Conservation (phyloP, 2,113 vertebrate species). For the Puma concolor region DNA sequence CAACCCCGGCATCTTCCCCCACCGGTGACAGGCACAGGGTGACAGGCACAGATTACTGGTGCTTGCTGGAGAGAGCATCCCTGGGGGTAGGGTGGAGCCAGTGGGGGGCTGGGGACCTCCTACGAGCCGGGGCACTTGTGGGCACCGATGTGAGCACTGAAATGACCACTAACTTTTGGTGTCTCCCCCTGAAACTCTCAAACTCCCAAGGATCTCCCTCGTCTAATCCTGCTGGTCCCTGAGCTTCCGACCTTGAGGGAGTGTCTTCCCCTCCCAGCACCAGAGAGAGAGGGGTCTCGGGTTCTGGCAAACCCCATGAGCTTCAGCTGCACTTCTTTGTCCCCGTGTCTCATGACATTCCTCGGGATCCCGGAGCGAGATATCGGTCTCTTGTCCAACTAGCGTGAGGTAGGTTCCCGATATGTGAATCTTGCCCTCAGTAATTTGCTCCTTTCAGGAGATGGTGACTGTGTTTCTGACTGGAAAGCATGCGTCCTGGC, state of each 20-base stretch:
- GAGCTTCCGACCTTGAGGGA: background rate
- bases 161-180: background rate
- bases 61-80: background rate
- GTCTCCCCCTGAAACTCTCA: background rate
- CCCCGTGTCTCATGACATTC: background rate
- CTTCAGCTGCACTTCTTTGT: background rate
- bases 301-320: background rate
- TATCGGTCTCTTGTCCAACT: background rate
- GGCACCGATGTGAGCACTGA: rapidly evolving
- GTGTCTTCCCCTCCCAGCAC: background rate
- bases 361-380: background rate
- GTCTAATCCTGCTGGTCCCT: background rate
- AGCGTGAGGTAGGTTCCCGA: background rate
- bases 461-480: background rate
- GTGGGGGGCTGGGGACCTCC: too few species aligned
- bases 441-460: background rate
- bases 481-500: background rate
- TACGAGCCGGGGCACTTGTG: background rate
- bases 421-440: background rate
- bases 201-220: background rate
- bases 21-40: background rate
- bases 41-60: rapidly evolving
- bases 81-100: background rate
- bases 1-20: background rate
- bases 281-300: too few species aligned